Conservation (phyloP, 2,113 vertebrate species). For the Pluvianellus socialis region DNA sequence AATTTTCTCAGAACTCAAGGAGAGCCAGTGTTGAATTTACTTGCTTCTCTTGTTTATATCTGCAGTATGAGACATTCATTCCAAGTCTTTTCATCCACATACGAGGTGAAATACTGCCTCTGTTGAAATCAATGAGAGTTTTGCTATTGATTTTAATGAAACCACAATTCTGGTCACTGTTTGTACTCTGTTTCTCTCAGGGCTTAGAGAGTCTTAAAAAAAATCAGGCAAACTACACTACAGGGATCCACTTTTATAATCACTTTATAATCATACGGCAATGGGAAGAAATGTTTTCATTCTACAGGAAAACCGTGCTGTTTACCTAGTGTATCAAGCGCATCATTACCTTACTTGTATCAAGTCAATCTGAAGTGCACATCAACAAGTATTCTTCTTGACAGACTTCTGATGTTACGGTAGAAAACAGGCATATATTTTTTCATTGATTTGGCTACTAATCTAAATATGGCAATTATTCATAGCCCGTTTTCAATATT, state of each 20-base stretch:
- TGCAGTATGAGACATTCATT: background rate
- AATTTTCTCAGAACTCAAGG: background rate
- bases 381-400: background rate
- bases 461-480: background rate
- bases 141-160: background rate
- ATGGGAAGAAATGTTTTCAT: background rate
- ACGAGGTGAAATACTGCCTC: background rate
- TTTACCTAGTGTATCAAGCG: background rate
- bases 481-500: background rate
- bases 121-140: background rate
- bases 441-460: background rate
- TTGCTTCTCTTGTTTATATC: background rate
- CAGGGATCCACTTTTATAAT: background rate
- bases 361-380: background rate
- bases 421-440: rapidly evolving
- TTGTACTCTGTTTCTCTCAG: background rate
- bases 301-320: background rate
- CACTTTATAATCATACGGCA: background rate
- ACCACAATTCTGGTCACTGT: background rate
- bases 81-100: background rate
- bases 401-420: background rate
- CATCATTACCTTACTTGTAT: too few relatives aligned
- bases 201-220: background rate
- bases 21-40: background rate
- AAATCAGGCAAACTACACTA: background rate